Percentiles rank a stretch among this genome's conserved stretches.
These are phyloP conservation scores for Dasysyrphus tricinctus DNA, from an alignment of 2,888 invertebrate species.

Conservation along the genomic window DNA sequence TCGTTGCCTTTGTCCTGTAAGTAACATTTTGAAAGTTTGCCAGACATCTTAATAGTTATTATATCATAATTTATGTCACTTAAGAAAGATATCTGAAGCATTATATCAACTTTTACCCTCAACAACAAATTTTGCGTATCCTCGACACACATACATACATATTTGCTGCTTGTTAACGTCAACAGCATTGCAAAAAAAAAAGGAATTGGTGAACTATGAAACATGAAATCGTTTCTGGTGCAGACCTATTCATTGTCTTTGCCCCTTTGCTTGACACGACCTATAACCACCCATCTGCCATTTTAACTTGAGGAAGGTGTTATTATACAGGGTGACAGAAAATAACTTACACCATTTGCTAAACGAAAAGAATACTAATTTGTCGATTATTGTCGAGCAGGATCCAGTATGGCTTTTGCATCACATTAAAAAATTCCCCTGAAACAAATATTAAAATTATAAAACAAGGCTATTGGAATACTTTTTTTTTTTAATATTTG, in stretches of 20 bases:
- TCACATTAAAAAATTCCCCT: too few species aligned
- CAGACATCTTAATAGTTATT: conserved; percentile 28
- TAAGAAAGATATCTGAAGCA: neutral
- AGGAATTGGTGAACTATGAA: conserved; percentile 8
- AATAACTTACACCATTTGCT: neutral
- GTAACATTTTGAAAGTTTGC: conserved; percentile 6
- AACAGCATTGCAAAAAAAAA: conserved; percentile 7
- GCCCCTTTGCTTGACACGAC: neutral
- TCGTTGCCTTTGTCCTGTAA: neutral
- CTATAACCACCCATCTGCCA: neutral
- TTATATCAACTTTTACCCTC: neutral
- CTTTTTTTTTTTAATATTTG: too few species aligned
- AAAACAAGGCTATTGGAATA: too few species aligned
- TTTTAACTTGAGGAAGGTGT: neutral
- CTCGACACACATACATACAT: neutral
- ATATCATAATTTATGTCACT: conserved; percentile 22
- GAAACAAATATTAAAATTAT: too few species aligned
- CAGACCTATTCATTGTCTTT: neutral
- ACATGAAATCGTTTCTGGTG: neutral
- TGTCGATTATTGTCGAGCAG: too few species aligned
- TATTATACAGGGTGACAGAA: neutral
- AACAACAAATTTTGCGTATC: conserved; percentile 12
- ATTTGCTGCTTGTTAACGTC: conserved; percentile 12
- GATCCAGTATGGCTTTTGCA: too few species aligned
- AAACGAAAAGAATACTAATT: too few species aligned